Evolutionary conservation across 1,140 invertebrate genomes (phyloP), one percentile per base, ranked within the genome.

Genomic region (Drosophila ficusphila): DNA sequence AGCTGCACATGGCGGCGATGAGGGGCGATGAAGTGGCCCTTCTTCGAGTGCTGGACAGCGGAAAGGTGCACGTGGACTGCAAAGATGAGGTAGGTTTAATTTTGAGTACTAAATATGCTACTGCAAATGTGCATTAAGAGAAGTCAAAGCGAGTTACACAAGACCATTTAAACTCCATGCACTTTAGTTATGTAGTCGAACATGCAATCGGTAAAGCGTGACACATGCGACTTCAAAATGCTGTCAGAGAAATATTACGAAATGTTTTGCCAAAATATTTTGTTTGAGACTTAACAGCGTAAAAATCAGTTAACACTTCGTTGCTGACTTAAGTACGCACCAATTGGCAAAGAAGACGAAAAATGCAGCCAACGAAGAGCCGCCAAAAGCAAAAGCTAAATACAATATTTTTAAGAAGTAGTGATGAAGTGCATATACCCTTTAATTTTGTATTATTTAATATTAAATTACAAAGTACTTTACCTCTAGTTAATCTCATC

Each of bases 41-140:
- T 47, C 93, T 94, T 49, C 93, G 94, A 74, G 94, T 98, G n/a
- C 93, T 98, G 52, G 96, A 98, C 91, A 97, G 95, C 41, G 97
- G 97, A 46, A 96, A 96, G 81, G 97, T 98, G 34, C 97, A 98
- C 92, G 97, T 98, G 27, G 97, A 98, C 92, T 98, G 96, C 75
- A 95, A 95, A 90, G 97, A 98, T 92, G 95, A 96, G 94, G 97
- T 98, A 92, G 93, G 81, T 29, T 9, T 18, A 18, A 21, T n/a
- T n/a, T n/a, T n/a, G n/a, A n/a, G n/a, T n/a, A n/a, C n/a, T n/a
- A n/a, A n/a, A n/a, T n/a, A n/a, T n/a, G n/a, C n/a, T n/a, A n/a
- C n/a, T n/a, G n/a, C n/a, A n/a, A n/a, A n/a, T n/a, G n/a, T n/a
- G n/a, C n/a, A n/a, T n/a, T n/a, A n/a, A n/a, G n/a, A n/a, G n/a